Base-by-base conservation (phyloP, 2,797 vertebrate genomes). In the Pseudocheirus occidentalis region DNA sequence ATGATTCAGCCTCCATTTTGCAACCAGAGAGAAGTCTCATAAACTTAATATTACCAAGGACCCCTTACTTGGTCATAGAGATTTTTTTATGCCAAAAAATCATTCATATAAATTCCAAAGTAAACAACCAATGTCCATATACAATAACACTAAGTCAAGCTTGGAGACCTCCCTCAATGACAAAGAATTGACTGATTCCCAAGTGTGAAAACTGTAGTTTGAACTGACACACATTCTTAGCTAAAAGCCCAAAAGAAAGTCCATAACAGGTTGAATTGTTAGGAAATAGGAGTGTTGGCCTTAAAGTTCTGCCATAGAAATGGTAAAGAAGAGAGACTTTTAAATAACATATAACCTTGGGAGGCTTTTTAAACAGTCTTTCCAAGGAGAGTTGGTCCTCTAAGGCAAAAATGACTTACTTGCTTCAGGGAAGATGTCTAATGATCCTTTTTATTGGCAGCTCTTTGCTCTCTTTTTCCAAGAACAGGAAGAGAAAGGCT, bases 361-460 rank as follows among this genome's bases (percentile, higher is more conserved):
- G n/a, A 93, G 93, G 24, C 95, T 97, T 97, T 97, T 95, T 24
- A 91, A 97, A 97, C 90, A 62, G 95, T 87, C 92, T 97, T 55
- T 97, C 95, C 56, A 58, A 92, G 56, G 62, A 90, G 50, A 87
- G 52, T 53, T 95, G 91, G 92, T 90, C 97, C 96, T 96, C 96
- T 97, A 96, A 97, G 93, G 94, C 97, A 89, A 54, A 96, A 94
- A 96, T 96, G 96, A 98, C 96, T 98, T 97, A 98, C 96, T 93
- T 58, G 62, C 91, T 96, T 95, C 95, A 94, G 97, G 93, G 89
- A 58, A 62, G 89, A 92, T 55, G 92, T 90, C 98, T 97, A 97
- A 97, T 93, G 97, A 95, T 0, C 92, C 95, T 97, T 98, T 98
- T 97, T 96, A 97, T 96, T 9, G 73, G 92, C 89, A 94, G 59